These are phyloP conservation scores for Alethe diademata DNA, from an alignment of 2,113 vertebrate species.

Conservation along the genomic window DNA sequence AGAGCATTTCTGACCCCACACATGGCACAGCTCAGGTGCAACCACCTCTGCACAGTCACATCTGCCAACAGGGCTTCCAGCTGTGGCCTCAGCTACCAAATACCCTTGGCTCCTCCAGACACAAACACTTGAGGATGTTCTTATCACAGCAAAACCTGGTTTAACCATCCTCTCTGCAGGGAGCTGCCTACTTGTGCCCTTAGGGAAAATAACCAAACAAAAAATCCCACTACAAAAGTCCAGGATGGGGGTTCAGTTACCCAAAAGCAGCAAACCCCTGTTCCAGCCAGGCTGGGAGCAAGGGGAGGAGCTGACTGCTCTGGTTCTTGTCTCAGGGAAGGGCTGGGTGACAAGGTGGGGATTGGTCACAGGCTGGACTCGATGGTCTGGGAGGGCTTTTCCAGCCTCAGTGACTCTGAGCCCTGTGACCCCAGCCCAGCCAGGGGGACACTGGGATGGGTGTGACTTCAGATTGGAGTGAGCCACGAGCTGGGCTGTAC, in stretches of 20 bases:
- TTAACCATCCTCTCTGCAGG: neutral
- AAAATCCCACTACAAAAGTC: neutral
- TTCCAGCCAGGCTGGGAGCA: neutral
- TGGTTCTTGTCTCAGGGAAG: neutral
- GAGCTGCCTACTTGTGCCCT: neutral
- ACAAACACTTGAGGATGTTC: neutral
- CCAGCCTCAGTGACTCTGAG: neutral
- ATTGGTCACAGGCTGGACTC: neutral
- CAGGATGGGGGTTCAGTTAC: neutral
- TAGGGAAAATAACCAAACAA: neutral
- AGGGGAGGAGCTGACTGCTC: neutral
- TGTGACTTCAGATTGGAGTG: neutral
- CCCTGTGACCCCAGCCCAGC: neutral
- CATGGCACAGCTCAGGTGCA: neutral
- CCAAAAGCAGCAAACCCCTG: neutral
- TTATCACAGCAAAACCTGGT: neutral
- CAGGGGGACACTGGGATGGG: neutral
- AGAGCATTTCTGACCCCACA: neutral
- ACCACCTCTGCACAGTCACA: accelerated
- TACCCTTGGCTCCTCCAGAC: neutral
- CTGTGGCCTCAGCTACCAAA: neutral
- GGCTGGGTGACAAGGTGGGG: neutral
- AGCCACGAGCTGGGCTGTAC: neutral
- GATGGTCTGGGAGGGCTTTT: neutral
- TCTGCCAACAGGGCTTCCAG: neutral